Evolutionary conservation across 2,113 vertebrate genomes (phyloP).

Genomic region (Sterna hirundo): DNA sequence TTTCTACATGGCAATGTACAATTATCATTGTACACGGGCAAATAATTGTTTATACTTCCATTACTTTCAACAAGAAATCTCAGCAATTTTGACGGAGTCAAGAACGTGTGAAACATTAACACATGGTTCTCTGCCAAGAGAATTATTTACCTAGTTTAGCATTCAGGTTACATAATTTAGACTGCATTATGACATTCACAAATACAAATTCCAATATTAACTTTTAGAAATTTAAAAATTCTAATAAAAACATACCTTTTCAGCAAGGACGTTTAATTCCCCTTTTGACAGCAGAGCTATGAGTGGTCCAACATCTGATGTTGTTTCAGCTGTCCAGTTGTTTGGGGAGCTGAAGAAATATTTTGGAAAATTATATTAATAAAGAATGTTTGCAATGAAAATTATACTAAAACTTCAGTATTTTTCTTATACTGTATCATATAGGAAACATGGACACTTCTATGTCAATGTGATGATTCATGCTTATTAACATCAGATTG

Average conservation of each 20-base stretch:
- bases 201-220: not conserved
- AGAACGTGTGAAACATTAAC: not conserved
- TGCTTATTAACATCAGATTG: not conserved
- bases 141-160: not conserved
- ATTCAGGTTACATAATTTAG: not conserved
- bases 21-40: not conserved
- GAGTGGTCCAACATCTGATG: slow-evolving; percentile 73
- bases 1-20: not conserved
- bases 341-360: slow-evolving; percentile 28
- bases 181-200: not conserved
- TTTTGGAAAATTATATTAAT: not conserved
- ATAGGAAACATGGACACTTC: not conserved
- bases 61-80: not conserved
- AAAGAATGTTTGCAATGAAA: not conserved
- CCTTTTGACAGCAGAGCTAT: slow-evolving; percentile 70
- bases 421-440: not conserved
- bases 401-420: not conserved
- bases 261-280: slow-evolving; percentile 67
- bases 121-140: not conserved
- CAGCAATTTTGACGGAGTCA: not conserved
- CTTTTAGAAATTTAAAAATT: not conserved
- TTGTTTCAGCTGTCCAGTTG: slow-evolving; percentile 77
- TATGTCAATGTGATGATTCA: not conserved
- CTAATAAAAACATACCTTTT: slow-evolving; percentile 70
- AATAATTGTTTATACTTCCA: not conserved